Base-by-base conservation (phyloP, 2,113 vertebrate species). In the Oreochromis niloticus region DNA sequence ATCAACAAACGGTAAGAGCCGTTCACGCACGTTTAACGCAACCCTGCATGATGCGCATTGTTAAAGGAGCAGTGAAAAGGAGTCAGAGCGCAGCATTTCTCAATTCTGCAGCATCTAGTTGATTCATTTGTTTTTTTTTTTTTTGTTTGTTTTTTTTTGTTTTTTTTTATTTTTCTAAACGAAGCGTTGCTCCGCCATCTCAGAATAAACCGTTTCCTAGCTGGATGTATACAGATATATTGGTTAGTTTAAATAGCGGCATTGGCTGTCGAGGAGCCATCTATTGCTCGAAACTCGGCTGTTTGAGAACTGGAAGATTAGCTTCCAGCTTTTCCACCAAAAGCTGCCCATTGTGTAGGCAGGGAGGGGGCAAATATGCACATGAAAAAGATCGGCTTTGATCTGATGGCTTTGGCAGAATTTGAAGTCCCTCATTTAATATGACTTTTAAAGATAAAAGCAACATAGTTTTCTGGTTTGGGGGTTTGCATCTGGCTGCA, bases 1-100 rank as follows among this genome's bases (percentile, higher is more conserved):
- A 94, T 93, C 96, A 93, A 87, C 95, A 94, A 88, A 94, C 85
- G 96, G 95, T 96, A 96, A 95, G 95, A 89, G 52, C 16, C 32
- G 24, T 16, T 50, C 78, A 61, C 19, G 59, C 75, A 83, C 68
- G 39, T 84, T 88, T 88, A 55, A 92, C 43, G 36, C 84, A 63
- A 27, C 41, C 71, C 71, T 73, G 59, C 73, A 83, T 81, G 66
- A 83, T 85, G 57, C 82, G 80, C 59, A 81, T 30, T 82, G 78
- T 48, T 50, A 52, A 63, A 82, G 56, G 11, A 56, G 36, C 83
- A 55, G 55, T 27, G n/a, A 24, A 61, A 52, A 80, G 7, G 5
- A 36, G 30, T 34, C n/a, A 16, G 34, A 17, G n/a, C 36, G 16
- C 24, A 27, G 68, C 9, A 87, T 6, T 41, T 68, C 63, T 61